Evolutionary conservation across 2,113 vertebrate species (phyloP).

Genomic region (Gobius niger): DNA sequence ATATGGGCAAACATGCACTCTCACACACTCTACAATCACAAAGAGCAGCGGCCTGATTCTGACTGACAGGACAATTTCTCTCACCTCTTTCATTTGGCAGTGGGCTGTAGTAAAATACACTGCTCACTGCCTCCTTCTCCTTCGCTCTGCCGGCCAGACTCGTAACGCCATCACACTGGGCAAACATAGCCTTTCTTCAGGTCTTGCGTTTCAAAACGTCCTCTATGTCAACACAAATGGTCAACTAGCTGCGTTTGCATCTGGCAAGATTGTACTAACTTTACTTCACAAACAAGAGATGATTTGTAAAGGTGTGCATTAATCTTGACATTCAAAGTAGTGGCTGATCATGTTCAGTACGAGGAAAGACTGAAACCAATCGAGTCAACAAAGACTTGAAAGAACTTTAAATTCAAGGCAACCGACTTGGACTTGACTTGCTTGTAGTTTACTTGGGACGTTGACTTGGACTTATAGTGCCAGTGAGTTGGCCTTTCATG

Average conservation of each 20-base stretch:
- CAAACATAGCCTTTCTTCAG: not conserved
- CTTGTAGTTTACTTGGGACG: too few species aligned
- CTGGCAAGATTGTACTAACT: not conserved
- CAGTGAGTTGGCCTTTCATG: too few species aligned
- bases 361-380: too few species aligned
- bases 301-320: too few species aligned
- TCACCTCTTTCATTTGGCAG: slow-evolving; percentile 43
- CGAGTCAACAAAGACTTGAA: too few species aligned
- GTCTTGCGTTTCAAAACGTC: not conserved
- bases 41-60: slow-evolving; percentile 44
- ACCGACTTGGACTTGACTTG: too few species aligned
- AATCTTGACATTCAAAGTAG: too few species aligned
- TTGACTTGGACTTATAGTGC: too few species aligned
- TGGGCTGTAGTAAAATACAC: slow-evolving; percentile 62
- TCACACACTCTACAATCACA: slow-evolving; percentile 11
- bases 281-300: not conserved
- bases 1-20: slow-evolving; percentile 10
- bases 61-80: slow-evolving; percentile 67
- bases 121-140: slow-evolving; percentile 23
- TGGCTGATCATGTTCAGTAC: too few species aligned
- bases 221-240: not conserved
- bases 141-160: slow-evolving; percentile 20
- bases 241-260: not conserved
- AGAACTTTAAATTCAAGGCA: too few species aligned
- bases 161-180: slow-evolving; percentile 16